phyloP scores from a whole-genome alignment of 2,888 invertebrate species.

The Melieria picta region DNA sequence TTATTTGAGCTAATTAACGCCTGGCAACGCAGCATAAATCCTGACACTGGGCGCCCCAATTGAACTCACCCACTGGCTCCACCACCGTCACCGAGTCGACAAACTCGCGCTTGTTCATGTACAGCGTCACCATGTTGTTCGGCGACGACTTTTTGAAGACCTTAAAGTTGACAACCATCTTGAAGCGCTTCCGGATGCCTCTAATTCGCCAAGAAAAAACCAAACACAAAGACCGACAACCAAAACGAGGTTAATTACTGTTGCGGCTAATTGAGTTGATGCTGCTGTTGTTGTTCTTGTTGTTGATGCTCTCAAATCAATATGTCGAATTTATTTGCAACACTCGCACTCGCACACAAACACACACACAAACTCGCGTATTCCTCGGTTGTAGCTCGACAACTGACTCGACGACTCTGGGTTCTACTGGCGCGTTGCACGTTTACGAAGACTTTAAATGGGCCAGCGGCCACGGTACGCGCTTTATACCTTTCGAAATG shows the following conservation, averaged over 20 bases:
- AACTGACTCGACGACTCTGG: too few relatives aligned
- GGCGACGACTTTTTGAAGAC: slow-evolving; percentile 92
- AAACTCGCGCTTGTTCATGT: slow-evolving; percentile 87
- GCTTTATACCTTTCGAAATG: slow-evolving; percentile 51
- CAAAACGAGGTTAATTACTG: too few relatives aligned
- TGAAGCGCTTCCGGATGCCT: slow-evolving; percentile 33
- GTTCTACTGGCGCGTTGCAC: slow-evolving; percentile 37
- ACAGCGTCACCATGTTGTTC: slow-evolving; percentile 86
- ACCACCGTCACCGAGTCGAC: slow-evolving; percentile 87
- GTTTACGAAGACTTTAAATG: slow-evolving; percentile 51
- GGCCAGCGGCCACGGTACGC: slow-evolving; percentile 45
- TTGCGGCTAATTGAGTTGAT: too few relatives aligned
- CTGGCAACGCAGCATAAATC: too few relatives aligned
- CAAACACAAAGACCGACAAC: too few relatives aligned
- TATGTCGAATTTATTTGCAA: neutral
- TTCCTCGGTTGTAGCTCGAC: too few relatives aligned
- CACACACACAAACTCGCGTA: neutral
- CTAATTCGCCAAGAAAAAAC: neutral
- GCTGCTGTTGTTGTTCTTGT: too few relatives aligned
- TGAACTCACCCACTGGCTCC: slow-evolving; percentile 81
- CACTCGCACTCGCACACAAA: neutral
- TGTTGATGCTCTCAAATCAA: neutral
- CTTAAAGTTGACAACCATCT: slow-evolving; percentile 90
- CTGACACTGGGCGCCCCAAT: too few relatives aligned
- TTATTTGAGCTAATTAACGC: too few relatives aligned